Evolutionary conservation across 2,113 vertebrate genomes (phyloP).

Genomic region (Sterrhoptilus dennistouni): DNA sequence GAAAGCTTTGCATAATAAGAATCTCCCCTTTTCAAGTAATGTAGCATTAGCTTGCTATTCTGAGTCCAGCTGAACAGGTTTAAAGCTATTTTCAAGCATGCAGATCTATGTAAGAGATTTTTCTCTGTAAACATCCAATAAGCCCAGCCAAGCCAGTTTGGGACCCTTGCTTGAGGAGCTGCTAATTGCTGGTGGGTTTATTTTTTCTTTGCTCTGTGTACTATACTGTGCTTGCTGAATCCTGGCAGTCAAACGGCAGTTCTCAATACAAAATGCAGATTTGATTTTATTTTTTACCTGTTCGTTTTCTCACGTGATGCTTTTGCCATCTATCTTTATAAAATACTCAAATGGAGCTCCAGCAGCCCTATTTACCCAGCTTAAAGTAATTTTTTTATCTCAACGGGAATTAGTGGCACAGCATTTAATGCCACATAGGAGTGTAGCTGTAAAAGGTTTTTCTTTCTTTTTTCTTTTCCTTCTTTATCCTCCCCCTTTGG

Average conservation of each 20-base stretch:
- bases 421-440: background rate
- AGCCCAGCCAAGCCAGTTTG: background rate
- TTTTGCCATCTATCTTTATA: background rate
- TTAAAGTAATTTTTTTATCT: background rate
- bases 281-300: background rate
- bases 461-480: background rate
- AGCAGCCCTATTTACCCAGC: background rate
- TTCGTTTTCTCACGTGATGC: background rate
- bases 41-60: background rate
- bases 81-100: background rate
- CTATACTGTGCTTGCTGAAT: background rate
- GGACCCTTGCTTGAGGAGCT: background rate
- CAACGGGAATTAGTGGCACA: rapidly evolving
- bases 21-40: background rate
- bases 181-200: background rate
- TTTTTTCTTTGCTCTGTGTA: background rate
- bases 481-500: background rate
- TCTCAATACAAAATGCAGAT: background rate
- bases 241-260: background rate
- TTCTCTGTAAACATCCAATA: background rate
- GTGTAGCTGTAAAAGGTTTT: background rate
- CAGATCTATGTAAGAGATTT: background rate
- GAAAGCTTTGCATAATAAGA: background rate
- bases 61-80: background rate
- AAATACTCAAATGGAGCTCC: background rate